Percentiles rank a stretch among this genome's conserved stretches.
These are phyloP conservation scores for Disparrhopalites patrizii DNA, from an alignment of 2,888 invertebrate genomes.

Conservation along the genomic window DNA sequence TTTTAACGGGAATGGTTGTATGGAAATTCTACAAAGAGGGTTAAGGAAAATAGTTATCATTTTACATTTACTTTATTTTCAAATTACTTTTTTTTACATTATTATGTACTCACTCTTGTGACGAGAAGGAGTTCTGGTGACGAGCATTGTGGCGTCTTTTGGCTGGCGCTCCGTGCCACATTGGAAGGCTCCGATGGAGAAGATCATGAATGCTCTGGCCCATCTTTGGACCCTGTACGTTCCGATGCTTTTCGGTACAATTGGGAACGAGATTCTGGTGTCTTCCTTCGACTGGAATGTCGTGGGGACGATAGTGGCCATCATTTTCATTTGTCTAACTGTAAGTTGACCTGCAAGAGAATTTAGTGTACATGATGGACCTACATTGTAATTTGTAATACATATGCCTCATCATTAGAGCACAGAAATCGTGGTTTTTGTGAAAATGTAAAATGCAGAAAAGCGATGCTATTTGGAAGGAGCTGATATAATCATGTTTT, in stretches of 20 bases:
- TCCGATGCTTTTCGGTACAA: slow-evolving; percentile 70
- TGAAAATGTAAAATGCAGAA: no score
- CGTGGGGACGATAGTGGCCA: slow-evolving; percentile 51
- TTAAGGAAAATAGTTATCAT: background rate
- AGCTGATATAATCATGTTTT: no score
- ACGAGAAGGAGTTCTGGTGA: slow-evolving; percentile 38
- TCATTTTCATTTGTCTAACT: slow-evolving; percentile 51
- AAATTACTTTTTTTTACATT: background rate
- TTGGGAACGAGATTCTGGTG: slow-evolving; percentile 67
- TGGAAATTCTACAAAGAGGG: background rate
- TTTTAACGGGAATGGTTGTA: background rate
- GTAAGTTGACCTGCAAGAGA: background rate
- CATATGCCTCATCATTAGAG: no score
- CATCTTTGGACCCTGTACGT: slow-evolving; percentile 69
- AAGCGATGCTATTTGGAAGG: no score
- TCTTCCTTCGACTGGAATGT: slow-evolving; percentile 52
- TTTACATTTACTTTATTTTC: background rate
- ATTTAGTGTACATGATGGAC: no score
- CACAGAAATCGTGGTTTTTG: no score
- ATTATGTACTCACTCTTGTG: background rate
- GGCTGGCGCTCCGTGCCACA: slow-evolving; percentile 47
- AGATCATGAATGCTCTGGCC: slow-evolving; percentile 58
- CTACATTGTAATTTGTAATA: no score
- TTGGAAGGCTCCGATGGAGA: slow-evolving; percentile 52
- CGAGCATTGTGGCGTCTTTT: slow-evolving; percentile 50